Percentiles rank a stretch among this genome's conserved stretches.
Evolutionary conservation across 1,140 invertebrate genomes (phyloP).

Genomic region (Drosophila trapezifrons): DNA sequence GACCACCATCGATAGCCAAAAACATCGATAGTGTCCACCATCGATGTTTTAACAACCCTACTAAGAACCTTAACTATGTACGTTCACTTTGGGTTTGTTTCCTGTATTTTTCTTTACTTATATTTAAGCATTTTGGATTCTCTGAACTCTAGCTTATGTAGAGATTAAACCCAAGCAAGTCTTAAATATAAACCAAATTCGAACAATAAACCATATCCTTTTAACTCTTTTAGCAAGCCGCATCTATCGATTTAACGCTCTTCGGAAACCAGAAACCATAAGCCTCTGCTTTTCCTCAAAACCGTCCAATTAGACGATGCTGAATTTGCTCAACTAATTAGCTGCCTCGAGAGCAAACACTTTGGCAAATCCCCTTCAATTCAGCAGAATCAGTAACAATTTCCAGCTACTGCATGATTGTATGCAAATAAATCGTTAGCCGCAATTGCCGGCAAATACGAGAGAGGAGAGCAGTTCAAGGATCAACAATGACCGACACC

Average conservation of each 20-base stretch:
- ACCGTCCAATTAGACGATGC: conserved; percentile 26
- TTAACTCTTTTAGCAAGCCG: neutral
- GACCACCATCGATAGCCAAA: too few relatives aligned
- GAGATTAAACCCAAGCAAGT: neutral
- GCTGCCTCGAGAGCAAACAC: conserved; percentile 39
- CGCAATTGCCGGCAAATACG: conserved; percentile 41
- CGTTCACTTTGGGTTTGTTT: neutral
- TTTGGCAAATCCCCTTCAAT: conserved; percentile 24
- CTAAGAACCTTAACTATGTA: too few relatives aligned
- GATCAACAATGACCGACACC: conserved; percentile 38
- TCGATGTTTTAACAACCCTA: too few relatives aligned
- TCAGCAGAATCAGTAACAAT: conserved; percentile 34
- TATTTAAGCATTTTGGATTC: neutral
- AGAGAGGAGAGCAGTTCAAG: neutral
- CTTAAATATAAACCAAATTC: neutral
- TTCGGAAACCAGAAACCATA: neutral
- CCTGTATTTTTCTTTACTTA: neutral
- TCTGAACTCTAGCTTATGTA: neutral
- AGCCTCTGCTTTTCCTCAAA: neutral
- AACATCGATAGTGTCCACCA: too few relatives aligned
- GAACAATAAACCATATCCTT: too few relatives aligned
- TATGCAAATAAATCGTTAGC: conserved; percentile 51
- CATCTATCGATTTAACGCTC: neutral
- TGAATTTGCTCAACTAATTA: conserved; percentile 71
- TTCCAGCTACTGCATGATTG: conserved; percentile 39